A percentile compares a stretch with the other conserved stretches of the same genome.
Conservation (phyloP, 2,888 invertebrate species). For the Amphipyra berbera region DNA sequence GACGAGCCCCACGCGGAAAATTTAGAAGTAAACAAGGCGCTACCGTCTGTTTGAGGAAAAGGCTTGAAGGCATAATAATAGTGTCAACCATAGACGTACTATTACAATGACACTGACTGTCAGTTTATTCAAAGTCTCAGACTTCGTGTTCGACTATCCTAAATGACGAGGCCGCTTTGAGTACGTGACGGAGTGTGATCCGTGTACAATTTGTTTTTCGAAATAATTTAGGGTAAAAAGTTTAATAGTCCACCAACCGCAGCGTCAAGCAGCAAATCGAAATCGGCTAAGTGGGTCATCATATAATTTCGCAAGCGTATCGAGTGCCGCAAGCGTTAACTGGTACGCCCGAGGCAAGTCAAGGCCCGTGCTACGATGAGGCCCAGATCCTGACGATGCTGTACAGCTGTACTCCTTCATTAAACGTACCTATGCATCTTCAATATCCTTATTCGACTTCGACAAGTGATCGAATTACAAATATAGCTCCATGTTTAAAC, state of each 20-base stretch:
- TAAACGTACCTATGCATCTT: slow-evolving; percentile 39
- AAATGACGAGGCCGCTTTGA: slow-evolving; percentile 65
- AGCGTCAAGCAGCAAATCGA: slow-evolving; percentile 82
- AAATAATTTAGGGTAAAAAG: slow-evolving; percentile 79
- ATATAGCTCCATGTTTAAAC: slow-evolving; percentile 28
- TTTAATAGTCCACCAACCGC: slow-evolving; percentile 74
- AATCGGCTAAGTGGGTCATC: slow-evolving; percentile 88
- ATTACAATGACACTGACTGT: slow-evolving; percentile 60
- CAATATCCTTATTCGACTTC: slow-evolving; percentile 44
- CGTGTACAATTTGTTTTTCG: slow-evolving; percentile 66
- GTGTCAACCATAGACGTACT: slow-evolving; percentile 46
- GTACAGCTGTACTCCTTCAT: slow-evolving; percentile 48
- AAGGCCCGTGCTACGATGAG: slow-evolving; percentile 78
- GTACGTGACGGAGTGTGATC: slow-evolving; percentile 61
- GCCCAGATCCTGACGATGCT: slow-evolving; percentile 70
- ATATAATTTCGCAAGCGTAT: slow-evolving; percentile 89
- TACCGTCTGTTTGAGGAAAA: slow-evolving; percentile 39
- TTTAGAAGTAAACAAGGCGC: slow-evolving; percentile 29
- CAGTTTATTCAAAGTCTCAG: slow-evolving; percentile 57
- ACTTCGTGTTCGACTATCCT: slow-evolving; percentile 50
- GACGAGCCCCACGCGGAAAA: slow-evolving; percentile 27
- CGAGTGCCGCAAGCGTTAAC: slow-evolving; percentile 88
- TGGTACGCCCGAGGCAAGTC: slow-evolving; percentile 85
- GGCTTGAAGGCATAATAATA: slow-evolving; percentile 45
- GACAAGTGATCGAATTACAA: slow-evolving; percentile 17